A percentile compares a stretch with the other conserved stretches of the same genome.
phyloP scores from a whole-genome alignment of 1,140 invertebrate species.

The Lamellibrachia luymesi region DNA sequence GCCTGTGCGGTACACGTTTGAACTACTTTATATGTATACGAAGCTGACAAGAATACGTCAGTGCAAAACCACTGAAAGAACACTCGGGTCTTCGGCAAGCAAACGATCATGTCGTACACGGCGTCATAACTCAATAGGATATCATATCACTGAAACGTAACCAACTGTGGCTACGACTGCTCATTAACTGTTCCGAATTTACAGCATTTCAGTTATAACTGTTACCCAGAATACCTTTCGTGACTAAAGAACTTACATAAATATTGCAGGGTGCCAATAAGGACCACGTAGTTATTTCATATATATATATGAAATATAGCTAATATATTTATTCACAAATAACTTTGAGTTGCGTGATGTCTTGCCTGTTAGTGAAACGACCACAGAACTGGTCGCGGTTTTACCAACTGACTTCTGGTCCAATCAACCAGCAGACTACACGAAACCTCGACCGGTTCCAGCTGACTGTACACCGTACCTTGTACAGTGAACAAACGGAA shows the following conservation, averaged over 20 bases:
- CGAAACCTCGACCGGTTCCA: neutral
- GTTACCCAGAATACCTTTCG: neutral
- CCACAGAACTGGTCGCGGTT: neutral
- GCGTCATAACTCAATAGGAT: neutral
- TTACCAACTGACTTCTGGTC: neutral
- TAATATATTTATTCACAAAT: neutral
- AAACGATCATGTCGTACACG: neutral
- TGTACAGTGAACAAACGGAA: neutral
- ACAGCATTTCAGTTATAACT: neutral
- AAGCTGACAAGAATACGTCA: neutral
- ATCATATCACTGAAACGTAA: too few species aligned
- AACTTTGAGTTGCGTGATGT: neutral
- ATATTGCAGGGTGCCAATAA: neutral
- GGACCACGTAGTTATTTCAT: neutral
- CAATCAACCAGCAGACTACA: neutral
- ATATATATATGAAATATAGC: neutral
- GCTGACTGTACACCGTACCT: neutral
- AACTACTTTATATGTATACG: neutral
- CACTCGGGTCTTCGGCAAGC: too few species aligned
- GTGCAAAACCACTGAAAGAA: too few species aligned
- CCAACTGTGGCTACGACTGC: neutral
- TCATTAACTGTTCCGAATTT: neutral
- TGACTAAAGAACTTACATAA: neutral
- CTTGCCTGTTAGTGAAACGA: neutral
- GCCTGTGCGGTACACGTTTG: neutral